A percentile compares a stretch with the other conserved stretches of the same genome.
Evolutionary conservation across 2,113 vertebrate genomes (phyloP).

Genomic region (Onychorhynchus coronatus): DNA sequence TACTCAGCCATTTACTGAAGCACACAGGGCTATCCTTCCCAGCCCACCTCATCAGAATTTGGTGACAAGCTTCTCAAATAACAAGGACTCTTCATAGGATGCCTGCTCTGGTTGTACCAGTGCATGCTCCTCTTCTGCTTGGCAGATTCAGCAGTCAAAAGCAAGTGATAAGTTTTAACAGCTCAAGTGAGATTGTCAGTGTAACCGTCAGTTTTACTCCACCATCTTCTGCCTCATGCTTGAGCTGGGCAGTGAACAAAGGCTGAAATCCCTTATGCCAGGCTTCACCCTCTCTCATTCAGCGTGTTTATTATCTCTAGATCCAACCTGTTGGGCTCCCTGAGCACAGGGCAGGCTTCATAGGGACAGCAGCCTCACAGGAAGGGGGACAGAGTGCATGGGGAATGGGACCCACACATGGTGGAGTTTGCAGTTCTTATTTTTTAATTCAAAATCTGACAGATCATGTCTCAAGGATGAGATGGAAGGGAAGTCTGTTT

Average conservation of each 20-base stretch:
- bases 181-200: background rate
- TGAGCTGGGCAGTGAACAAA: background rate
- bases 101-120: background rate
- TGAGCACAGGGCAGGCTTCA: background rate
- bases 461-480: background rate
- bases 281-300: background rate
- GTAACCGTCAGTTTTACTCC: background rate
- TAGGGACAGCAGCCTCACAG: background rate
- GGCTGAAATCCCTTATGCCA: background rate
- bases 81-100: background rate
- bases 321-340: background rate
- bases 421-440: background rate
- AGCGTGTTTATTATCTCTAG: background rate
- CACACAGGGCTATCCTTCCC: background rate
- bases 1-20: background rate
- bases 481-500: background rate
- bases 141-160: background rate
- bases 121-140: background rate
- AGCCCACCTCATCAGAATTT: background rate
- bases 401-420: background rate
- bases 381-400: background rate
- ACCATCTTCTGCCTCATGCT: background rate
- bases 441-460: background rate
- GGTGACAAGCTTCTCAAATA: background rate
- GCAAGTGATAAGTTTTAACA: background rate